phyloP scores from a whole-genome alignment of 1,140 invertebrate genomes.

The Ericerus pela region DNA sequence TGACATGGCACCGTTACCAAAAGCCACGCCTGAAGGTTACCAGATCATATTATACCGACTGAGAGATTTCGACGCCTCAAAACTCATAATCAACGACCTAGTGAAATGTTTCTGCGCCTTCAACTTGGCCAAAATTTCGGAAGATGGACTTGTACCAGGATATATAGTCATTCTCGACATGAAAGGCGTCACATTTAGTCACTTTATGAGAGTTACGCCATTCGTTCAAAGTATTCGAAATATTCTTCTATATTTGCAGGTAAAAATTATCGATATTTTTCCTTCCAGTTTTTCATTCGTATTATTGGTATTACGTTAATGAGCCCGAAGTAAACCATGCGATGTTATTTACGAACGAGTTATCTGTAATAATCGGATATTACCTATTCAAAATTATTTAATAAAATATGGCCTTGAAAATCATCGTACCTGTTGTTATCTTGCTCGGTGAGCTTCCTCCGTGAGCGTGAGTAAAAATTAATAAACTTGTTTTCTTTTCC shows the following conservation, averaged over 20 bases:
- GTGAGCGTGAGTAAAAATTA: too few relatives aligned
- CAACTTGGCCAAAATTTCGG: slow-evolving; percentile 43
- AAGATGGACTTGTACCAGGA: slow-evolving; percentile 42
- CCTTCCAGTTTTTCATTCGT: background rate
- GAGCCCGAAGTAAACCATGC: too few relatives aligned
- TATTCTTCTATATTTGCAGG: slow-evolving; percentile 50
- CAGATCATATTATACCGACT: slow-evolving; percentile 41
- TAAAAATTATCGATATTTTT: slow-evolving; percentile 23
- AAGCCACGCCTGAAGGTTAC: slow-evolving; percentile 42
- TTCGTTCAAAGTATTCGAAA: slow-evolving; percentile 39
- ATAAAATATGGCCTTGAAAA: too few relatives aligned
- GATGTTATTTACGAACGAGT: too few relatives aligned
- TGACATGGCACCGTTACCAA: slow-evolving; percentile 31
- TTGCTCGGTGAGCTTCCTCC: too few relatives aligned
- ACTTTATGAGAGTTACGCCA: slow-evolving; percentile 37
- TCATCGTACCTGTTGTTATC: too few relatives aligned
- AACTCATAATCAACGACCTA: slow-evolving; percentile 41
- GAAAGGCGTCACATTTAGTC: slow-evolving; percentile 43
- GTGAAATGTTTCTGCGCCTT: slow-evolving; percentile 47
- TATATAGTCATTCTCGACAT: slow-evolving; percentile 50
- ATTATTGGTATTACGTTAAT: background rate
- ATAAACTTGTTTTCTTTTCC: too few relatives aligned
- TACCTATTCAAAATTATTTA: too few relatives aligned
- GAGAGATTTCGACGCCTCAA: slow-evolving; percentile 40
- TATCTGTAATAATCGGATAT: too few relatives aligned